phyloP scores from a whole-genome alignment of 1,140 invertebrate genomes.

The Caerostris darwini region DNA sequence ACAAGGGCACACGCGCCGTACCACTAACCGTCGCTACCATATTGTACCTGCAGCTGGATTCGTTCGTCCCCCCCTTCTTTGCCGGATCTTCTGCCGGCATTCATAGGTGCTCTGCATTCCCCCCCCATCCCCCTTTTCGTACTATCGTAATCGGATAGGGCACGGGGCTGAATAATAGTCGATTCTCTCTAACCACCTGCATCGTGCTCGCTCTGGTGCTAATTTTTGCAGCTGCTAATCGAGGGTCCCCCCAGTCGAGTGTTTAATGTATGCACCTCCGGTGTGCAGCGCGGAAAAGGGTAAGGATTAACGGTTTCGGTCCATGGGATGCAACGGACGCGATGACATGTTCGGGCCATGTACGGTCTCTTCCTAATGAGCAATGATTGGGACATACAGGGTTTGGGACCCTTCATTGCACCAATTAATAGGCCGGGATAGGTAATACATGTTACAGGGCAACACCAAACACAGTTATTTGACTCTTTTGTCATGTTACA shows the following conservation, averaged over 20 bases:
- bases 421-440: too few species aligned
- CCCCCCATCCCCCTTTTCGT: not conserved
- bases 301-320: slow-evolving; percentile 43
- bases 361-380: not conserved
- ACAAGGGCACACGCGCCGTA: slow-evolving; percentile 67
- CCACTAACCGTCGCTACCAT: slow-evolving; percentile 73
- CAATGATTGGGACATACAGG: not conserved
- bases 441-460: too few species aligned
- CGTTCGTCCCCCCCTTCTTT: not conserved
- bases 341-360: not conserved
- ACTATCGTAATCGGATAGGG: slow-evolving; percentile 70
- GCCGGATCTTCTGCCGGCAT: slow-evolving; percentile 60
- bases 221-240: slow-evolving; percentile 73
- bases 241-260: not conserved
- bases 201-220: slow-evolving; percentile 30
- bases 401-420: not conserved
- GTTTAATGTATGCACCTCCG: slow-evolving; percentile 38
- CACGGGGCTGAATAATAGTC: slow-evolving; percentile 52
- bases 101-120: not conserved
- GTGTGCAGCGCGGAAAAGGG: slow-evolving; percentile 9
- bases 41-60: slow-evolving; percentile 75
- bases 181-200: slow-evolving; percentile 57
- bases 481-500: too few species aligned
- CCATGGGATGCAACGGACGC: slow-evolving; percentile 4
- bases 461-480: too few species aligned